phyloP scores from a whole-genome alignment of 2,888 invertebrate species.

The Chrysopilus asiliformis region DNA sequence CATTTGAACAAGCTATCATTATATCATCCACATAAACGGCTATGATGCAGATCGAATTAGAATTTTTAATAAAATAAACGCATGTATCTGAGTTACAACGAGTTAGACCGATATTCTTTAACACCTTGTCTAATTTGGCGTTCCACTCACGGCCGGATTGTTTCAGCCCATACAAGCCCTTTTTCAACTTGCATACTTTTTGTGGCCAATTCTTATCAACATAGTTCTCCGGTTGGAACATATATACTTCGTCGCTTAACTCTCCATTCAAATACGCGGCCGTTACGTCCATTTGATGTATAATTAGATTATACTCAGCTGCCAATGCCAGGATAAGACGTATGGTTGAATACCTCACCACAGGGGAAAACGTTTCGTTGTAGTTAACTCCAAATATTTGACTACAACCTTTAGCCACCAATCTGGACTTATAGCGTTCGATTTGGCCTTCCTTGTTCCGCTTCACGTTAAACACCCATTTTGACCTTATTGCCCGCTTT shows the following conservation, averaged over 20 bases:
- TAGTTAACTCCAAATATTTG: constrained; percentile 10
- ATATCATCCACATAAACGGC: neutral
- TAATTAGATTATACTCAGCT: constrained; percentile 1
- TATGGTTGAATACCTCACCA: too few species aligned
- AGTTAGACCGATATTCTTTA: neutral
- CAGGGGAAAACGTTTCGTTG: constrained; percentile 12
- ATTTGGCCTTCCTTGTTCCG: too few species aligned
- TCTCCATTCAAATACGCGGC: constrained; percentile 4
- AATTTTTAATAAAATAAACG: neutral
- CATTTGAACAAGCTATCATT: neutral
- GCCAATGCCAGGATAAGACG: constrained; percentile 8
- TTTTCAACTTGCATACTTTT: constrained; percentile 1
- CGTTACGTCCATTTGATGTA: constrained; percentile 5
- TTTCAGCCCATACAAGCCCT: too few species aligned
- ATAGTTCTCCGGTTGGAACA: neutral
- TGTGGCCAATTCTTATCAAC: neutral
- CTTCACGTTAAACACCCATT: too few species aligned
- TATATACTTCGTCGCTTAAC: constrained; percentile 1
- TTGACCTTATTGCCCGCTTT: too few species aligned
- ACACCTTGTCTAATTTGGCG: too few species aligned
- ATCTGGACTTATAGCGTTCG: neutral
- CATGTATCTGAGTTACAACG: neutral
- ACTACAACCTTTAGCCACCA: constrained; percentile 2
- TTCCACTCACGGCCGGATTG: too few species aligned
- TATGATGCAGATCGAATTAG: neutral